Evolutionary conservation across 2,888 invertebrate genomes (phyloP).

Genomic region (Calameuta idolon): DNA sequence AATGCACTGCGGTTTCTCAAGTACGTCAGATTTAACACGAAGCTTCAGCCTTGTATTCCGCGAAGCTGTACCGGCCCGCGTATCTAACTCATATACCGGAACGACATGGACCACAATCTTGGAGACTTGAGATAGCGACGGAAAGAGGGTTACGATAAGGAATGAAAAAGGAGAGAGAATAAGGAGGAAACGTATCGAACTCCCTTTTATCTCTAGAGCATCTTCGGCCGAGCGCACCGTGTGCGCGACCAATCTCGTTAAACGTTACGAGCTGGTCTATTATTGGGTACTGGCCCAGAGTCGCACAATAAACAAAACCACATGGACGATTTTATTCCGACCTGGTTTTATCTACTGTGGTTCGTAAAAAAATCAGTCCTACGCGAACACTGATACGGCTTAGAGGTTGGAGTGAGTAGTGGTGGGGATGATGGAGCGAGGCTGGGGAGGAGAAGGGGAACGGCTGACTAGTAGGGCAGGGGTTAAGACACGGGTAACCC

Average conservation of each 20-base stretch:
- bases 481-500: neutral
- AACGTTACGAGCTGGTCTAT: neutral
- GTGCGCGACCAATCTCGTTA: neutral
- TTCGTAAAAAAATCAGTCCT: neutral
- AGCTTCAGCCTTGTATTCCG: neutral
- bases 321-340: neutral
- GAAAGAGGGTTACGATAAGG: neutral
- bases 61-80: neutral
- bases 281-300: neutral
- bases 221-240: neutral
- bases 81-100: neutral
- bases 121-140: neutral
- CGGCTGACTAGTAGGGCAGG: neutral
- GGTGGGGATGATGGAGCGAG: no score
- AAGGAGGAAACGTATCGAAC: neutral
- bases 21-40: neutral
- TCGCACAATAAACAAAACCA: neutral
- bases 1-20: neutral
- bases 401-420: neutral
- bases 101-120: neutral
- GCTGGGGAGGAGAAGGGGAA: neutral
- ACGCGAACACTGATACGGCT: neutral
- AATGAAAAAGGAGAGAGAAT: neutral
- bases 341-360: neutral
- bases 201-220: neutral